Base-by-base conservation (phyloP, 2,797 vertebrate species). In the Mus spretus region DNA sequence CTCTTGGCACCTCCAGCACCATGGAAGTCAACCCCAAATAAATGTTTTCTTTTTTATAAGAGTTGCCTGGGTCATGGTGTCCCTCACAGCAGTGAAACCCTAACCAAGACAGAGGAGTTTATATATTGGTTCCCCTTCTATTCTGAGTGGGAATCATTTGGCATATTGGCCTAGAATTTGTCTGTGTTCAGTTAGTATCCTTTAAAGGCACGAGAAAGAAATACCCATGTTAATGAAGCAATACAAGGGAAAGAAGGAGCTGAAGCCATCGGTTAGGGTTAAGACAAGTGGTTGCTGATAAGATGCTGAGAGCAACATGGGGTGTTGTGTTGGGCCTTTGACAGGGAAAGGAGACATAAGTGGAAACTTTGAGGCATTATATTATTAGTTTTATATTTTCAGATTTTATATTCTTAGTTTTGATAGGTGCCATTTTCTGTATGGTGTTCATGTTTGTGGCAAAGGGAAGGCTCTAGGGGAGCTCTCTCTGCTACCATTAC, bases 141-240 rank as follows among this genome's bases (percentile, higher is more conserved):
- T 77, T 74, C 90, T 81, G 15, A 34, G n/a, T 20, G 50, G 31
- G 15, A 78, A 22, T 70, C 77, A 95, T 53, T n/a, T 81, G 37
- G 55, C 70, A 17, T 63, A 65, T 59, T 40, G 44, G 3, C 72
- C 81, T 22, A 34, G 80, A 7, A 13, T 34, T 90, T 67, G 50
- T 22, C 85, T 93, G 17, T 61, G 31, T 74, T 92, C 81, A 28
- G 24, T 83, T 61, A 70, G 47, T 85, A 53, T 15, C 70, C 63
- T 47, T 26, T 72, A 85, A 90, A 78, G 65, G 57, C 90, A 40
- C 55, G 53, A 90, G 57, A 94, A 95, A 61, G 13, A 40, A 84
- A 40, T 63, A 65, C 37, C 84, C 0, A 2, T 75, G 82, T 75
- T 72, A 59, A 9, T 44, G 67, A 15, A 2, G 67, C 80, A 75